Percentiles rank a stretch among this genome's conserved stretches.
Conservation (phyloP, 2,113 vertebrate species). For the Andinoacara biseriatus region DNA sequence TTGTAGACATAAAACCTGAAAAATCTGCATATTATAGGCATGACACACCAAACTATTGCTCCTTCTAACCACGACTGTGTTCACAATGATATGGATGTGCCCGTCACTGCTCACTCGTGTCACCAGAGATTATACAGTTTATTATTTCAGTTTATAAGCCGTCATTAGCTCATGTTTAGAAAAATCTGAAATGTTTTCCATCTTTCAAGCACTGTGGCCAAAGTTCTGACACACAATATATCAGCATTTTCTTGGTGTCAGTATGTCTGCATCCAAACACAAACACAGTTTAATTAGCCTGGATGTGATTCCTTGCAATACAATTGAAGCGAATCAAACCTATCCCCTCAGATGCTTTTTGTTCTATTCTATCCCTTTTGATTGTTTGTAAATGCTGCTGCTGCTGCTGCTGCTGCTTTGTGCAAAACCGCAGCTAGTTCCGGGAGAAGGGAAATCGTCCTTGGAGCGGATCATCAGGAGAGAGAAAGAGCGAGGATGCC, state of each 20-base stretch:
- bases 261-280: neutral
- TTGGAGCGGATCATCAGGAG: slow-evolving; percentile 68
- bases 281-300: slow-evolving; percentile 39
- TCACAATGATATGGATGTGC: too few species aligned
- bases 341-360: slow-evolving; percentile 38
- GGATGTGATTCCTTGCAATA: slow-evolving; percentile 27
- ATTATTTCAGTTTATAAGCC: neutral
- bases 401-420: slow-evolving; percentile 44
- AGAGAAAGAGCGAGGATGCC: slow-evolving; percentile 62
- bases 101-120: neutral
- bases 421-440: slow-evolving; percentile 47
- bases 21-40: neutral
- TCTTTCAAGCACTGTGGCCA: neutral
- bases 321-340: slow-evolving; percentile 23
- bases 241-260: neutral
- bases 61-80: neutral
- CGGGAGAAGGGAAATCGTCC: slow-evolving; percentile 65
- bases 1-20: neutral
- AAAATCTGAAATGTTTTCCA: neutral
- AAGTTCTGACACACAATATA: neutral
- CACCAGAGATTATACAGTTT: neutral
- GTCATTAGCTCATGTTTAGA: neutral
- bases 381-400: slow-evolving; percentile 47
- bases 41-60: neutral
- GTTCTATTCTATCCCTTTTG: slow-evolving; percentile 55